Conservation (phyloP, 2,888 invertebrate species). For the Alloplasta piceator region DNA sequence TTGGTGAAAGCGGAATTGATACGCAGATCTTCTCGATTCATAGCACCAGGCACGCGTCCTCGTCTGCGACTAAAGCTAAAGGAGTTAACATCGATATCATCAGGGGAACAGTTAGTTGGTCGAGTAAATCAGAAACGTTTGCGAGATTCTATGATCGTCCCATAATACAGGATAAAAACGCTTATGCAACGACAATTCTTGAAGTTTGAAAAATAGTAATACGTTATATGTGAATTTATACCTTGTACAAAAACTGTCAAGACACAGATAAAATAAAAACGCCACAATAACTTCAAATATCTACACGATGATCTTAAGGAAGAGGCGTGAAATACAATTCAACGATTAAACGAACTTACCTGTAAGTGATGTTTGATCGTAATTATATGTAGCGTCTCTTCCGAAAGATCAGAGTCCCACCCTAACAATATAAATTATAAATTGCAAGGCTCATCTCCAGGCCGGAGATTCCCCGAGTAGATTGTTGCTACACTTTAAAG, state of each 20-base stretch:
- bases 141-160: slow-evolving; percentile 23
- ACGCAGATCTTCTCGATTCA: slow-evolving; percentile 9
- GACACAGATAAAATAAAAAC: not conserved
- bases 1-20: slow-evolving; percentile 13
- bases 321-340: no score
- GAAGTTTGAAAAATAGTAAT: slow-evolving; percentile 9
- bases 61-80: slow-evolving; percentile 18
- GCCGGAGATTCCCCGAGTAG: not conserved
- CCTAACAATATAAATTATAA: no score
- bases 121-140: slow-evolving; percentile 12
- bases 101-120: slow-evolving; percentile 20
- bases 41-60: slow-evolving; percentile 23
- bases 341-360: no score
- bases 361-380: no score
- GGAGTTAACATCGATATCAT: slow-evolving; percentile 24
- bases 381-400: not conserved
- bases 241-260: not conserved
- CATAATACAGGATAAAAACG: slow-evolving; percentile 1
- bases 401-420: slow-evolving; percentile 2
- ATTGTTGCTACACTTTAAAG: slow-evolving; percentile 25
- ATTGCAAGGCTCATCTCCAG: slow-evolving; percentile 1
- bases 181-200: slow-evolving; percentile 22
- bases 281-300: slow-evolving; percentile 11
- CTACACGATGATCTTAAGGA: no score
- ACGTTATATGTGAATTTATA: not conserved